These are phyloP conservation scores for Gila orcuttii DNA, from an alignment of 2,113 vertebrate genomes.

Conservation along the genomic window DNA sequence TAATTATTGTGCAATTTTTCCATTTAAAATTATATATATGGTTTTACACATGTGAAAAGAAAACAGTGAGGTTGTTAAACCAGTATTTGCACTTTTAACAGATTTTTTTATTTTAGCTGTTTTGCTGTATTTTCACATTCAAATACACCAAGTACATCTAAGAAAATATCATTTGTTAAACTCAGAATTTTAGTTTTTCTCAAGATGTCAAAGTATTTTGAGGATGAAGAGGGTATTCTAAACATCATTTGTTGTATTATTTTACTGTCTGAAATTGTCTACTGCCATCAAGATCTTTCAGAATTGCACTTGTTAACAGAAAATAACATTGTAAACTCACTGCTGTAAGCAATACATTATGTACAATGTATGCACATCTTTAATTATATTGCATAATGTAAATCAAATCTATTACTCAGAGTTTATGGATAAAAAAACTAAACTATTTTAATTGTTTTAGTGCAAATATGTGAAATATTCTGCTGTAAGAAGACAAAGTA, in stretches of 20 bases:
- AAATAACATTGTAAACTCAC: background rate
- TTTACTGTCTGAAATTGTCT: background rate
- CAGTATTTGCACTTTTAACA: background rate
- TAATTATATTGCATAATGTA: slow-evolving; percentile 8
- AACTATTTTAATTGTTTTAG: slow-evolving; percentile 26
- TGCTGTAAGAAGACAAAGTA: background rate
- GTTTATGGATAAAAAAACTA: background rate
- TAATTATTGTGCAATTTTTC: background rate
- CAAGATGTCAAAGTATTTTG: background rate
- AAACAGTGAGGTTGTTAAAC: background rate
- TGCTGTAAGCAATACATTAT: slow-evolving; percentile 30
- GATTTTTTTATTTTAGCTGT: background rate
- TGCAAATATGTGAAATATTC: background rate
- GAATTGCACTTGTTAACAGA: slow-evolving; percentile 13
- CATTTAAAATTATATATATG: background rate
- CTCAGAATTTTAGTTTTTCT: background rate
- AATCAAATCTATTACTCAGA: slow-evolving; percentile 27
- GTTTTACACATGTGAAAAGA: background rate
- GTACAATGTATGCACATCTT: slow-evolving; percentile 10
- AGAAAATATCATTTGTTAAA: background rate
- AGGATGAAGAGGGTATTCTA: background rate
- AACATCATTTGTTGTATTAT: background rate
- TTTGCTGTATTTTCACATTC: background rate
- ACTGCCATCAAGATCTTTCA: background rate
- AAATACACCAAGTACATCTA: background rate